A percentile compares a stretch with the other conserved stretches of the same genome.
Evolutionary conservation across 2,113 vertebrate species (phyloP).

Genomic region (Columbina picui): DNA sequence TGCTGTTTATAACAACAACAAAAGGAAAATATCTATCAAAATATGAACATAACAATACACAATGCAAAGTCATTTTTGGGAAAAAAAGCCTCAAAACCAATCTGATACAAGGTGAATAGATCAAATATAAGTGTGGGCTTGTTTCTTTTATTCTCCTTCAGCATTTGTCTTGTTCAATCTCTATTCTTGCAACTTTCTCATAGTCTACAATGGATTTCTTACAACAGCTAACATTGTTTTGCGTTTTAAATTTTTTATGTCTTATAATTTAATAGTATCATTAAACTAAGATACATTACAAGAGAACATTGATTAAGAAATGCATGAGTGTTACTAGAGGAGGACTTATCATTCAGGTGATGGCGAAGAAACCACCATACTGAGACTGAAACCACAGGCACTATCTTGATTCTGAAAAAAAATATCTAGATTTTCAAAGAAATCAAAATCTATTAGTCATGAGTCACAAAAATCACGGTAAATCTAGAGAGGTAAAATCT

Average conservation of each 20-base stretch:
- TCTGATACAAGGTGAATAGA: not conserved
- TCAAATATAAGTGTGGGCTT: fast-evolving
- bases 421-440: not conserved
- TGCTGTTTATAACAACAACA: not conserved
- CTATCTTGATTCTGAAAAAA: not conserved
- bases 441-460: not conserved
- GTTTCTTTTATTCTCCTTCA: not conserved
- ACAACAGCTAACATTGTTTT: not conserved
- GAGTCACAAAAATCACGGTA: not conserved
- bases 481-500: not conserved
- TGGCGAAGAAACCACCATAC: not conserved
- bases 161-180: not conserved
- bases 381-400: not conserved
- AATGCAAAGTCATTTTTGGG: not conserved
- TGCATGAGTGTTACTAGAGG: not conserved
- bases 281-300: not conserved
- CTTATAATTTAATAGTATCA: not conserved
- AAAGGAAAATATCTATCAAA: not conserved
- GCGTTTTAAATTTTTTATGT: not conserved
- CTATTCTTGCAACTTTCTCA: not conserved
- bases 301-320: not conserved
- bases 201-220: not conserved
- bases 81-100: not conserved
- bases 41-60: not conserved
- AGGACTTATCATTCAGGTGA: not conserved